phyloP scores from a whole-genome alignment of 2,113 vertebrate genomes.

The Dolichallabes microphthalmus region DNA sequence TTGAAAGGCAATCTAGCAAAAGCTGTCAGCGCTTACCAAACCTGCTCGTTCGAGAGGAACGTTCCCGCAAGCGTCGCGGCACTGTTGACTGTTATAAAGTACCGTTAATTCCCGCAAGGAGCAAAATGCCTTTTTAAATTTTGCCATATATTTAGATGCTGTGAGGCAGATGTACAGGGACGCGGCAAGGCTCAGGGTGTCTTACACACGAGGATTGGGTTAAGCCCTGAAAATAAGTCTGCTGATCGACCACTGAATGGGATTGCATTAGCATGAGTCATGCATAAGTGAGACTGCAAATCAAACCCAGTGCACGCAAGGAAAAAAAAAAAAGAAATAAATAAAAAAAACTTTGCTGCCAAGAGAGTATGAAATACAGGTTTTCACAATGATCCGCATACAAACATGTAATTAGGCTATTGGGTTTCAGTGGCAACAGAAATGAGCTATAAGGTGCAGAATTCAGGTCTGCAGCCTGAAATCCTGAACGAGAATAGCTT shows the following conservation, averaged over 20 bases:
- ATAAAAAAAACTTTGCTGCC: conserved; percentile 5
- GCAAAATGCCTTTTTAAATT: conserved; percentile 36
- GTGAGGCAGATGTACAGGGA: conserved; percentile 22
- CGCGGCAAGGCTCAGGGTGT: conserved; percentile 40
- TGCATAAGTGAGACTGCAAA: conserved; percentile 27
- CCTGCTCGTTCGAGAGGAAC: conserved; percentile 48
- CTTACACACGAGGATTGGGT: conserved; percentile 34
- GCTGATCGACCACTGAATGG: conserved; percentile 50
- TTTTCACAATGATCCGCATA: conserved; percentile 33
- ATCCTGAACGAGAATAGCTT: conserved; percentile 13
- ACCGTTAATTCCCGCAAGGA: conserved; percentile 40
- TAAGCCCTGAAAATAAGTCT: conserved; percentile 56
- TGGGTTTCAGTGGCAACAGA: conserved; percentile 30
- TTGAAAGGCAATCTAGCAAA: conserved; percentile 48
- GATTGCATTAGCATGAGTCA: conserved; percentile 52
- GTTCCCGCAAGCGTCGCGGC: conserved; percentile 30
- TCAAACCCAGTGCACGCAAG: neutral
- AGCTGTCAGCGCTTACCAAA: conserved; percentile 48
- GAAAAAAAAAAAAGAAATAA: neutral
- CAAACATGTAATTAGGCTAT: conserved; percentile 52
- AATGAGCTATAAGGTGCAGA: conserved; percentile 29
- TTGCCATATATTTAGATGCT: conserved; percentile 33
- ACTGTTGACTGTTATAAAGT: conserved; percentile 40
- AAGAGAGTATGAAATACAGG: conserved; percentile 37
- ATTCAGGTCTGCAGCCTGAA: neutral